Base-by-base conservation (phyloP, 2,888 invertebrate species). In the Thecocarcelia acutangulata region DNA sequence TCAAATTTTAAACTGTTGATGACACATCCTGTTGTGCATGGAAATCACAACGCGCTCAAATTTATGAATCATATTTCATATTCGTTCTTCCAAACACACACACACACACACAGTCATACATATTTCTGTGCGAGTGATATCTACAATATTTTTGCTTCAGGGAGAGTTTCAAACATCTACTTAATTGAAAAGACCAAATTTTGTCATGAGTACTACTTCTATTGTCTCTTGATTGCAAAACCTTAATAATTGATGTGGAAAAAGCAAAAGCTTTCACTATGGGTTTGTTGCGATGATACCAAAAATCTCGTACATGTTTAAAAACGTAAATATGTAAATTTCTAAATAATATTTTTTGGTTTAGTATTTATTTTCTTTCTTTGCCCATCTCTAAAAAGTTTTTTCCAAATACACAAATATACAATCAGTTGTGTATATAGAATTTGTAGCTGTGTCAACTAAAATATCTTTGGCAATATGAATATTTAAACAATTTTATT, bases 111-210 rank as follows among this genome's bases (percentile, higher is more conserved):
- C n/a, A 40, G 15, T 24, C 17, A 42, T n/a, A 50, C 42, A 3
- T 50, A 28, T 44, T 3, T 4, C 3, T 8, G n/a, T 63, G 5
- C 24, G 21, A 15, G 33, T 13, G 24, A 15, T 33, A 48, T 4
- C 8, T 76, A 21, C 66, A n/a, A 1, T 33, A 52, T 46, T 59
- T 74, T 40, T 42, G 42, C 74, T 64, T 63, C 74, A 33, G 70
- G 70, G 74, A 75, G 54, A 42, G 46, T 74, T 82, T 74, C 78
- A n/a, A n/a, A n/a, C n/a, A 78, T 54, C 58, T 42, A 70, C 75
- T 82, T 75, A 82, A 82, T 82, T 82, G 82, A 78, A 78, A 78
- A 66, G 58, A 48, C 59, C 74, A 78, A 74, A 78, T 75, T 78
- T 78, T 78, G 19, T 58, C 58, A 64, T 8, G 19, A 69, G 33